Conservation (phyloP, 2,888 invertebrate genomes). For the Deroplatys truncata region DNA sequence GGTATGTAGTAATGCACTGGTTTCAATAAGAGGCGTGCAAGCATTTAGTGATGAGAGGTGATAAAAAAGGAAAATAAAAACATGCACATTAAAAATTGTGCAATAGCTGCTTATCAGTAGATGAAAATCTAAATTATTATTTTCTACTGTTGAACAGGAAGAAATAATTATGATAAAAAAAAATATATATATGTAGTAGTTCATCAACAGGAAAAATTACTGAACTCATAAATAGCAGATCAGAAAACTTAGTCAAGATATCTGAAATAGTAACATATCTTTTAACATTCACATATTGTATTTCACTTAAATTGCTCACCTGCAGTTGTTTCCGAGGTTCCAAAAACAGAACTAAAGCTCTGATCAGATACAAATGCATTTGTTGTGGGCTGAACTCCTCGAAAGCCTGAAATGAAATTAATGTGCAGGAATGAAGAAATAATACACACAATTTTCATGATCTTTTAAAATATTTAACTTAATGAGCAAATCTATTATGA, state of each 20-base stretch:
- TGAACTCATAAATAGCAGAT: background rate
- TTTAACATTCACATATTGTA: background rate
- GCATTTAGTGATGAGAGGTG: conserved; percentile 20
- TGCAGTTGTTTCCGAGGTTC: conserved; percentile 61
- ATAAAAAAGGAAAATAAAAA: background rate
- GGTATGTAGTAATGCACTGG: too few relatives aligned
- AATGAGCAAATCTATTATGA: too few relatives aligned
- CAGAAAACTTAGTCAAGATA: background rate
- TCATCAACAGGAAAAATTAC: background rate
- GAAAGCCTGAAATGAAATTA: conserved; percentile 21
- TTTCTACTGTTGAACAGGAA: background rate
- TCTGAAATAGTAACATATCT: background rate
- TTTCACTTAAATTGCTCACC: conserved; percentile 34
- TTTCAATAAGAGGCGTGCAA: conserved; percentile 17
- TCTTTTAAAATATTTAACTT: too few relatives aligned
- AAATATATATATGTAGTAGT: background rate
- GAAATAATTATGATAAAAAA: background rate
- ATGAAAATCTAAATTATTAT: background rate
- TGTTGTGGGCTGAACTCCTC: conserved; percentile 30
- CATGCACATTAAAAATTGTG: background rate
- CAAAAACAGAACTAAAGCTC: conserved; percentile 85
- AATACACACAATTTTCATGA: too few relatives aligned
- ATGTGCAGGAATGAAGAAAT: background rate
- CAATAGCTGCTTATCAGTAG: conserved; percentile 1
- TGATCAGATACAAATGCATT: conserved; percentile 64